Conservation (phyloP, 2,888 invertebrate species). For the Pristionchus fissidentatus region DNA sequence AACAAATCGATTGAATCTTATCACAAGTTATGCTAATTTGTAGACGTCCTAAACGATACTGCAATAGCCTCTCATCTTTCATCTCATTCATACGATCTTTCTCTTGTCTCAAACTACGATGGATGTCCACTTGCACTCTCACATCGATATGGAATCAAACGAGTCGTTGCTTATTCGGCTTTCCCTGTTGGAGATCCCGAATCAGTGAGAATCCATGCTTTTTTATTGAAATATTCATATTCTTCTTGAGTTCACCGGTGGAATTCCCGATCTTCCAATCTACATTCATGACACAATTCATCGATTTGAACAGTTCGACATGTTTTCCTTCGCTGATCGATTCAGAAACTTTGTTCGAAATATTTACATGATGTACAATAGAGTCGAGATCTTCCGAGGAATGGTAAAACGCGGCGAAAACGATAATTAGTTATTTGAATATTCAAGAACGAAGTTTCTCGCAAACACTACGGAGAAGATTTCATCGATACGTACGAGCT, state of each 20-base stretch:
- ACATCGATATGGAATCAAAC: conserved; percentile 20
- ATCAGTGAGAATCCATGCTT: neutral
- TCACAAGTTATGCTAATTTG: neutral
- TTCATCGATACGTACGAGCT: neutral
- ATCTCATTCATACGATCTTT: conserved; percentile 7
- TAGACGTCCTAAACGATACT: conserved; percentile 1
- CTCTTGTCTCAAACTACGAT: conserved; percentile 44
- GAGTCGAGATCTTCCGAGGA: neutral
- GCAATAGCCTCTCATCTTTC: conserved; percentile 8
- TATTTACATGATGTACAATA: neutral
- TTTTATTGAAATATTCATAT: neutral
- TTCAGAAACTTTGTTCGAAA: neutral
- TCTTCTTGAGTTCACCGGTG: conserved; percentile 10
- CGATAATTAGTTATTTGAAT: neutral
- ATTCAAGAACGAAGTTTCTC: conserved; percentile 6
- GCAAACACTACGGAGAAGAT: conserved; percentile 25
- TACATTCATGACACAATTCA: conserved; percentile 18
- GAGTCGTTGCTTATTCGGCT: conserved; percentile 19
- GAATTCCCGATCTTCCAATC: conserved; percentile 30
- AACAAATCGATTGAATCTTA: neutral
- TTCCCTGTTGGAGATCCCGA: conserved; percentile 10
- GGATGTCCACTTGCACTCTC: conserved; percentile 23
- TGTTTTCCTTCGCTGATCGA: neutral
- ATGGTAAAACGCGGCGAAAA: neutral
- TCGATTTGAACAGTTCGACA: neutral